Base-by-base conservation (phyloP, 2,888 invertebrate species). In the Drosophila conformis region DNA sequence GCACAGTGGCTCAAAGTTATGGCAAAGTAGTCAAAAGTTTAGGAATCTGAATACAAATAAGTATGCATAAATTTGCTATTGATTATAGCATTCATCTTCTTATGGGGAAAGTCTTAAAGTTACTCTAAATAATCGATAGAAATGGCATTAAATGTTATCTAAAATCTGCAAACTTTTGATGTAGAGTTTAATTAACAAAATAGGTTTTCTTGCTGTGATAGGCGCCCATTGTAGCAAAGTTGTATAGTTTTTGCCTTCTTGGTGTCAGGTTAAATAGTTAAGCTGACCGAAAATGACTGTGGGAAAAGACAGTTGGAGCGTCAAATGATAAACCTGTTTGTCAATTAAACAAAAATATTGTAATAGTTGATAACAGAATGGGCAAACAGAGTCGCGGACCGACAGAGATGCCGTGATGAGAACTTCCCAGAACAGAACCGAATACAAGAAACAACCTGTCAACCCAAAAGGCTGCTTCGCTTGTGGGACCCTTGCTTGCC, bases 301-400 rank as follows among this genome's bases (percentile, higher is more conserved):
- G 87, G 89, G 87, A 87, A 87, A 89, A 46, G 15, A 87, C 77
- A 83, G 86, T 82, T 87, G 79, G 88, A 87, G 87, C 89, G 83
- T 82, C 84, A 88, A 88, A 83, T 87, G 89, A 87, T 89, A 87
- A 89, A 87, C 87, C 87, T 89, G 87, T 87, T 87, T 87, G 89
- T 89, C 87, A 87, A 89, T 87, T 89, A 87, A 87, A 87, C 89
- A 85, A 82, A 76, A 80, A 89, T 87, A 89, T 84, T 87, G 87
- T 87, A 89, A 87, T 87, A 87, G 89, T 87, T 87, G 87, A 87
- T 87, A 87, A 87, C 87, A 85, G 77, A 76, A 84, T 87, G 69
- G 61, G 79, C 83, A 87, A 87, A 87, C 87, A 87, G 66, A 69
- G 67, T 54, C 49, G 49, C 27, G 18, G 49, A 27, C 49, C n/a